Conservation (phyloP, 2,888 invertebrate species). For the Erynnis tages region DNA sequence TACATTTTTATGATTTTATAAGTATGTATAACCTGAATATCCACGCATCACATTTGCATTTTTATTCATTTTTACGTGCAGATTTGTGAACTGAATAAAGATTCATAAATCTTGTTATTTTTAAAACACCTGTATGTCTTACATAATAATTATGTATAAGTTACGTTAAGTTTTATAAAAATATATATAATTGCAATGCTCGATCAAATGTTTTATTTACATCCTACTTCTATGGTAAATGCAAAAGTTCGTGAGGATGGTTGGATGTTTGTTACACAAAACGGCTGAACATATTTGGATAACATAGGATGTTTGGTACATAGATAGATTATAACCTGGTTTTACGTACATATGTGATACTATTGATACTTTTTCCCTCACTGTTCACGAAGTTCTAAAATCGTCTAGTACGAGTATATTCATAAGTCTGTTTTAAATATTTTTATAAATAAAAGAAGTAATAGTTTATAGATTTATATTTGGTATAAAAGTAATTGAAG, state of each 20-base stretch:
- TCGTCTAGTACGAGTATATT: no score
- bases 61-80: slow-evolving; percentile 17
- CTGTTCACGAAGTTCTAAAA: no score
- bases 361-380: no score
- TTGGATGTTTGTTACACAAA: no score
- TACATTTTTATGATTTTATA: not conserved
- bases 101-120: slow-evolving; percentile 3
- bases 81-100: not conserved
- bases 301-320: no score
- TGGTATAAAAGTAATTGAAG: slow-evolving; percentile 72
- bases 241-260: no score
- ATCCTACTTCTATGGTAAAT: not conserved
- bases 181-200: slow-evolving; percentile 63
- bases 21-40: not conserved
- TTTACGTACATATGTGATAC: no score
- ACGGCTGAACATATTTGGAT: no score
- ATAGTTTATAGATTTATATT: slow-evolving; percentile 60
- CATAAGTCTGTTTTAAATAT: no score
- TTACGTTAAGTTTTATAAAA: slow-evolving; percentile 30
- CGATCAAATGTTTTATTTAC: slow-evolving; percentile 35
- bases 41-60: slow-evolving; percentile 19
- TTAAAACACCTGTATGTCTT: not conserved
- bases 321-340: no score
- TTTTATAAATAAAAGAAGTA: slow-evolving; percentile 32
- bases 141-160: not conserved